Conservation (phyloP, 2,797 vertebrate species). For the Gambusia yucatana region DNA sequence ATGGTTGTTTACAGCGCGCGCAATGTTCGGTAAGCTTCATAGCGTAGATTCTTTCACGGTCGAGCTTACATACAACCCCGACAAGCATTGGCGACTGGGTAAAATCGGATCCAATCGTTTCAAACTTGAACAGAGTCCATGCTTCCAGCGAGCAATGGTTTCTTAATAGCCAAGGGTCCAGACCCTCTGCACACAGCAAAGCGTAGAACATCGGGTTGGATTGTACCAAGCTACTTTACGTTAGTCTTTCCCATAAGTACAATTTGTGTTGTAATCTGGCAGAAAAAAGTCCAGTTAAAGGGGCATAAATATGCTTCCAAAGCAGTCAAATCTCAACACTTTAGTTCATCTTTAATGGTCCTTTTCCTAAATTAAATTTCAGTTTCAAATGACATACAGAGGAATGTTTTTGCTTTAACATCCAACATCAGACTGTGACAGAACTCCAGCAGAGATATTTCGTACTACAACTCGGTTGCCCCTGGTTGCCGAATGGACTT, state of each 20-base stretch:
- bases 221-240: not conserved
- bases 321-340: slow-evolving; percentile 4
- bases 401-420: slow-evolving; percentile 25
- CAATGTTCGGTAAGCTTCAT: no score
- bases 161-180: no score
- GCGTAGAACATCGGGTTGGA: no score
- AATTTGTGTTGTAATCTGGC: not conserved
- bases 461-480: slow-evolving; percentile 48
- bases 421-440: slow-evolving; percentile 53
- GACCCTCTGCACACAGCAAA: no score
- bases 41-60: no score
- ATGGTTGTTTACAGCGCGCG: no score
- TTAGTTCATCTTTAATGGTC: slow-evolving; percentile 31
- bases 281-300: not conserved
- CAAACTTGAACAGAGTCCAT: no score
- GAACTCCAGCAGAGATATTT: slow-evolving; percentile 65
- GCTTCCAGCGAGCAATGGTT: no score
- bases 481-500: slow-evolving; percentile 52
- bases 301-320: not conserved
- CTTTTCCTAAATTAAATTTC: slow-evolving; percentile 28
- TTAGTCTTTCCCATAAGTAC: slow-evolving; percentile 7
- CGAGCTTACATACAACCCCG: no score
- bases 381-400: slow-evolving; percentile 17
- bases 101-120: no score
- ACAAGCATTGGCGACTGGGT: no score